A percentile compares a stretch with the other conserved stretches of the same genome.
Conservation (phyloP, 2,888 invertebrate genomes). For the Aleiodes leptofemur region DNA sequence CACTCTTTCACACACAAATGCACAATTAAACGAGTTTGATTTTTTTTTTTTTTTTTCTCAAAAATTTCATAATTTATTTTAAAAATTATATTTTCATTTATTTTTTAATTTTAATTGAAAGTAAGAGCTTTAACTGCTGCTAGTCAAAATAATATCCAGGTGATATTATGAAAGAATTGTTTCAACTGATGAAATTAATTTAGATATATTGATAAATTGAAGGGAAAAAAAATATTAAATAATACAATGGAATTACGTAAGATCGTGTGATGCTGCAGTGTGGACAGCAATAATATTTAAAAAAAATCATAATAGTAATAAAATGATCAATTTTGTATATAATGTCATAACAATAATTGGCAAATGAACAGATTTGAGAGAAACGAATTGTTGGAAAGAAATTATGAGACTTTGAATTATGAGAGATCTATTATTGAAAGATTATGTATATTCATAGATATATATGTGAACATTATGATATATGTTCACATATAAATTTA, state of each 20-base stretch:
- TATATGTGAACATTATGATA: conserved; percentile 26
- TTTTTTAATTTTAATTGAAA: conserved; percentile 13
- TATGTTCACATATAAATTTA: conserved; percentile 35
- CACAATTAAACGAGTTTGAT: conserved; percentile 15
- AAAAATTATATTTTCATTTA: background rate
- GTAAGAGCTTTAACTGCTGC: conserved; percentile 29
- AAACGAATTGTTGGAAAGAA: conserved; percentile 25
- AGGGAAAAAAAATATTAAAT: background rate
- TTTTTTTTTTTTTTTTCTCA: background rate
- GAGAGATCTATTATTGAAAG: conserved; percentile 29
- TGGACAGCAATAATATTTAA: conserved; percentile 52
- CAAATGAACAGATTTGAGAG: conserved; percentile 13
- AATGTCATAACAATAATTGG: conserved; percentile 22
- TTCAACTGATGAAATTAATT: conserved; percentile 2
- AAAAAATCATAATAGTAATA: conserved; percentile 38
- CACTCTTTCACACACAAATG: conserved; percentile 32
- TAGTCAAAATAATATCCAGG: conserved; percentile 32
- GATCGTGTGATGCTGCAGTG: conserved; percentile 21
- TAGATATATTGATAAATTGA: conserved; percentile 17
- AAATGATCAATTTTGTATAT: conserved; percentile 24
- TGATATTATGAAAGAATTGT: conserved; percentile 3
- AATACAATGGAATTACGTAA: conserved; percentile 29
- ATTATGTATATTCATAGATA: conserved; percentile 41
- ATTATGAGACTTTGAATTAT: conserved; percentile 56
- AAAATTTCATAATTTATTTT: conserved; percentile 2